Evolutionary conservation across 2,888 invertebrate species (phyloP).

Genomic region (Galerucella nymphaeae): DNA sequence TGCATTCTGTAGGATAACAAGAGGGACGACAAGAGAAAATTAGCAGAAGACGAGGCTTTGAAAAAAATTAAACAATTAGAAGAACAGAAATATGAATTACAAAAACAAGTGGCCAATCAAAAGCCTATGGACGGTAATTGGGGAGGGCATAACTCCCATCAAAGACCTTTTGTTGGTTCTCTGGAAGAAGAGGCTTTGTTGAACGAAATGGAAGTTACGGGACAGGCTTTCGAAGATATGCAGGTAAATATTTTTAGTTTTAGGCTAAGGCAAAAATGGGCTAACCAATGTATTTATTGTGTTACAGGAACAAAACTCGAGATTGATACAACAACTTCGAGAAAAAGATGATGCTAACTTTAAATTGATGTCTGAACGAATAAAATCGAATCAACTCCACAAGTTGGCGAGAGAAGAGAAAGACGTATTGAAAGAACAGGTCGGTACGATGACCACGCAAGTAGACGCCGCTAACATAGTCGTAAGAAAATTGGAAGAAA

Average conservation of each 20-base stretch:
- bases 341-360: constrained; percentile 99
- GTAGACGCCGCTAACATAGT: constrained; percentile 96
- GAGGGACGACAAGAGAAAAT: constrained; percentile 87
- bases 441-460: constrained; percentile 61
- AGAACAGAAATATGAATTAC: constrained; percentile 91
- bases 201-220: constrained; percentile 99
- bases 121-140: constrained; percentile 72
- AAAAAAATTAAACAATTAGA: constrained; percentile 94
- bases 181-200: constrained; percentile 95
- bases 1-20: constrained; percentile 79
- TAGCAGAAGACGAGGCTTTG: constrained; percentile 94
- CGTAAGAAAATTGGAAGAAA: constrained; percentile 93
- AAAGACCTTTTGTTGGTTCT: constrained; percentile 78
- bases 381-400: constrained; percentile 95
- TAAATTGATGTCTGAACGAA: constrained; percentile 97
- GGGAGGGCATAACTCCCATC: constrained; percentile 64
- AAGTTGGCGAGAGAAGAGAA: constrained; percentile 95
- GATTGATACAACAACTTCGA: constrained; percentile 92
- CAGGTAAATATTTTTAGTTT: constrained; percentile 66
- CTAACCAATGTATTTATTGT: neutral
- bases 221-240: constrained; percentile 99
- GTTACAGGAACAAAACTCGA: constrained; percentile 85
- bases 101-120: constrained; percentile 89
- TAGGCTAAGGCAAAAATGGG: too few species aligned
- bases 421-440: constrained; percentile 88